Evolutionary conservation across 92 coral and sea anemone species (phyloP), one percentile per base, ranked within the genome.

Genomic region (Desmophyllum pertusum): DNA sequence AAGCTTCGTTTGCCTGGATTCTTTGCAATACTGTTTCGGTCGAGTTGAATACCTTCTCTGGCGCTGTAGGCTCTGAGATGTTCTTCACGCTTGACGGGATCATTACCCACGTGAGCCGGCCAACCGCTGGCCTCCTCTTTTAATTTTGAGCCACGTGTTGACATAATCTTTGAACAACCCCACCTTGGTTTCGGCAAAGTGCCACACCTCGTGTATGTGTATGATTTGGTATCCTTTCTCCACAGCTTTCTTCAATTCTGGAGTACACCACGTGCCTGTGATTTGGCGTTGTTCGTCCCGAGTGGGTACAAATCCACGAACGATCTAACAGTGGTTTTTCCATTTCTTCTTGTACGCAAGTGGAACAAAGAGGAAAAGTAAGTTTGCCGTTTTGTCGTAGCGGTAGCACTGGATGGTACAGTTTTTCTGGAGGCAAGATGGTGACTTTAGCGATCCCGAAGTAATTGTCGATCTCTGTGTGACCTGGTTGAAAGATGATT

Each of bases 91-190:
- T 80, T 18, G 21, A 1, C 6, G 10, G 48, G 36, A 10, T 68
- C 25, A 37, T 33, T 38, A 10, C 82, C 65, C 3, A 23, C 84
- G 14, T 41, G 35, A 6, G 73, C 4, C 0, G 74, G 84, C 71
- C 71, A 79, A 1, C 84, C 84, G 52, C 62, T 42, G 1, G 75
- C 76, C 25, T 80, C 64, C 43, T 63, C 73, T 14, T 80, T 42
- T 7, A 42, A n/a, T 43, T 65, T 66, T 65, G 21, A 80, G 43
- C 84, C 84, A 80, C 15, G 75, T 46, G 37, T 80, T 43, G 25
- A 80, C 75, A 42, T 80, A 80, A 9, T 65, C 53, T 5, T 9
- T 5, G 52, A 80, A 80, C 0, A 80, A 62, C 13, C 74, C 59
- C 4, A 31, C 11, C 31, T 61, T 31, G 2, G 7, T 8, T 61